Evolutionary conservation across 2,113 vertebrate genomes (phyloP).

Genomic region (Eonycteris spelaea): DNA sequence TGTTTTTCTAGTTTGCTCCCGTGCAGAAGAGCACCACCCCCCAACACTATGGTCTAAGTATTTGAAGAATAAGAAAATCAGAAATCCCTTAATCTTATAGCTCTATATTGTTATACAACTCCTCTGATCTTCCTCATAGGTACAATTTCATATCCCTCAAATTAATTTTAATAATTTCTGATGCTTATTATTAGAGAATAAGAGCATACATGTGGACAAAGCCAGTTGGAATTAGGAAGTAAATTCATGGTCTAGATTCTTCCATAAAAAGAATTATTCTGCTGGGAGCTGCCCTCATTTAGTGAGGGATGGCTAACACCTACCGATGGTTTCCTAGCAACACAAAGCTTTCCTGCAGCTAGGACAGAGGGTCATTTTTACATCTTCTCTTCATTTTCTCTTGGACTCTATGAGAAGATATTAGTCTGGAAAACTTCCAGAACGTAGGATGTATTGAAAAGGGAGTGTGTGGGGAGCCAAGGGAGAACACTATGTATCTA

Average conservation of each 20-base stretch:
- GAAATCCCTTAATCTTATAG: background rate
- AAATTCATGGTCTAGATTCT: constrained; percentile 54
- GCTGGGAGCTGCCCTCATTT: constrained; percentile 71
- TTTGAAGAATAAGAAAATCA: background rate
- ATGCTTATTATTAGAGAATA: constrained; percentile 22
- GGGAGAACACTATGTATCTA: accelerated
- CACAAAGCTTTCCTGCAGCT: constrained; percentile 59
- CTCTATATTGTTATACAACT: background rate
- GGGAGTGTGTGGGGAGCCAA: background rate
- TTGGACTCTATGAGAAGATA: constrained; percentile 50
- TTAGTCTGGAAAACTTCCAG: constrained; percentile 45
- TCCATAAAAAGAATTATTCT: constrained; percentile 60
- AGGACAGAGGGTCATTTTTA: constrained; percentile 65
- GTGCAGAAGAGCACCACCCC: background rate
- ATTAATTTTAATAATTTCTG: constrained; percentile 59
- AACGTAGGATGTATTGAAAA: constrained; percentile 10
- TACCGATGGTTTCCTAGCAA: constrained; percentile 72
- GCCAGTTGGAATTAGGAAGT: constrained; percentile 42
- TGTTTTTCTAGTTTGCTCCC: background rate
- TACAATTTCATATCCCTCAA: background rate
- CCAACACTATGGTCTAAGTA: background rate
- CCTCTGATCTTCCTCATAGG: background rate
- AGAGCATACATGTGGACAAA: constrained; percentile 27
- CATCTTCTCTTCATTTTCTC: constrained; percentile 53
- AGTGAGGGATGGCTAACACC: constrained; percentile 60